Conservation (phyloP, 2,797 vertebrate genomes). For the Gymnopithys bicolor region DNA sequence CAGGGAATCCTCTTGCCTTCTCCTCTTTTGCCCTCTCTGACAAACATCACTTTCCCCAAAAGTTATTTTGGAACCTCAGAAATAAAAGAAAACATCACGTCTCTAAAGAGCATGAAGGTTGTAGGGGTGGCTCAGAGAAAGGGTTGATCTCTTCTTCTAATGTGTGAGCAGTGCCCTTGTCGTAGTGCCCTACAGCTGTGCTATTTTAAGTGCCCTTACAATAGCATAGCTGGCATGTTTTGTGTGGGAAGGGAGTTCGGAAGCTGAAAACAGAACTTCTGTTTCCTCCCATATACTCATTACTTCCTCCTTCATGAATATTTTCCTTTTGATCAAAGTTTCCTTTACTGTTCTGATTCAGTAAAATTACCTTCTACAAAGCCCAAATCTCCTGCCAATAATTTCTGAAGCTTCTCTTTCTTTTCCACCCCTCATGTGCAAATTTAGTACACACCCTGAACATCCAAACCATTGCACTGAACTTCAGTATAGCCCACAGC, state of each 20-base stretch:
- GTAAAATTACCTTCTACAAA: neutral
- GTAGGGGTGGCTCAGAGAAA: neutral
- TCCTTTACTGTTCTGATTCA: neutral
- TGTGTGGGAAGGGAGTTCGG: neutral
- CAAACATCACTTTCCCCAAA: neutral
- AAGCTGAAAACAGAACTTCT: neutral
- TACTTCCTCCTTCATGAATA: neutral
- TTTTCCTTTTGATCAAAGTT: neutral
- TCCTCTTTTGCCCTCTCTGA: fast-evolving
- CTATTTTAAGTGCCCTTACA: neutral
- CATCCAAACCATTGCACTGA: neutral
- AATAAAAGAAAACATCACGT: neutral
- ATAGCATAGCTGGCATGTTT: neutral
- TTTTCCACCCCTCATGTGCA: neutral
- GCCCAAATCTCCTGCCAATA: neutral
- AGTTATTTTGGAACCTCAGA: neutral
- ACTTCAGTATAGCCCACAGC: neutral
- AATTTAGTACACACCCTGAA: fast-evolving
- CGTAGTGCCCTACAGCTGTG: neutral
- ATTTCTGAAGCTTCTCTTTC: neutral
- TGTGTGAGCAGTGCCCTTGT: neutral
- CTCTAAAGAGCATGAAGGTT: neutral
- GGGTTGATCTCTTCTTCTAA: neutral
- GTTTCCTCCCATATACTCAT: neutral
- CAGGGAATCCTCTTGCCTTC: neutral